Percentiles rank a stretch among this genome's conserved stretches.
These are phyloP conservation scores for Ashinkailepas kermadecensis DNA, from an alignment of 2,888 invertebrate species.

Conservation along the genomic window DNA sequence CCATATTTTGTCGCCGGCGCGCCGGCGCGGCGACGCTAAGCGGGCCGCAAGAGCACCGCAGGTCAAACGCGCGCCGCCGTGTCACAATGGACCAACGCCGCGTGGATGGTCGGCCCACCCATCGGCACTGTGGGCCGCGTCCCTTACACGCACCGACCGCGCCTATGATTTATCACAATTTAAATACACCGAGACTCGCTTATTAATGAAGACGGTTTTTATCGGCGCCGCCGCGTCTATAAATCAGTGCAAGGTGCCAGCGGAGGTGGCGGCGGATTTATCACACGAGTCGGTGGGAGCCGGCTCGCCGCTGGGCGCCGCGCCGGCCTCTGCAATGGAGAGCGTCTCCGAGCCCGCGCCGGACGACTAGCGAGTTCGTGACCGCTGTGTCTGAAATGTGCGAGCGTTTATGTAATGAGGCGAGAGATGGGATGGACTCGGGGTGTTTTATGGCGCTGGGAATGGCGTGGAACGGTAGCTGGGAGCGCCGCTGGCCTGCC, in stretches of 20 bases:
- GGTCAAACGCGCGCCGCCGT: background rate
- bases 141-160: background rate
- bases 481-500: too few species aligned
- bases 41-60: background rate
- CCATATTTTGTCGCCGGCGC: conserved; percentile 6
- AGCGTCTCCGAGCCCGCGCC: too few species aligned
- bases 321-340: background rate
- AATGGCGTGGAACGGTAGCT: too few species aligned
- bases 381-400: too few species aligned
- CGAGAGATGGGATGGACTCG: too few species aligned
- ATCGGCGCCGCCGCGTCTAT: background rate
- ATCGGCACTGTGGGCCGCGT: background rate
- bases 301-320: background rate
- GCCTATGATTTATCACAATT: conserved; percentile 17
- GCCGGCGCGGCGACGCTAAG: background rate
- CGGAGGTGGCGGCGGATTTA: background rate
- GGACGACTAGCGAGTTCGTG: too few species aligned
- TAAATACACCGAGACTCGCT: conserved; percentile 1
- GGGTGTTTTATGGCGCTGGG: too few species aligned
- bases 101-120: background rate
- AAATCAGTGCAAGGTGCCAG: conserved; percentile 21
- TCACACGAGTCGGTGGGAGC: background rate
- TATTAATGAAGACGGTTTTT: conserved; percentile 21
- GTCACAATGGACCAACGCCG: background rate
- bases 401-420: too few species aligned